A percentile compares a stretch with the other conserved stretches of the same genome.
phyloP scores from a whole-genome alignment of 92 coral and sea anemone genomes.

The Desmophyllum pertusum region DNA sequence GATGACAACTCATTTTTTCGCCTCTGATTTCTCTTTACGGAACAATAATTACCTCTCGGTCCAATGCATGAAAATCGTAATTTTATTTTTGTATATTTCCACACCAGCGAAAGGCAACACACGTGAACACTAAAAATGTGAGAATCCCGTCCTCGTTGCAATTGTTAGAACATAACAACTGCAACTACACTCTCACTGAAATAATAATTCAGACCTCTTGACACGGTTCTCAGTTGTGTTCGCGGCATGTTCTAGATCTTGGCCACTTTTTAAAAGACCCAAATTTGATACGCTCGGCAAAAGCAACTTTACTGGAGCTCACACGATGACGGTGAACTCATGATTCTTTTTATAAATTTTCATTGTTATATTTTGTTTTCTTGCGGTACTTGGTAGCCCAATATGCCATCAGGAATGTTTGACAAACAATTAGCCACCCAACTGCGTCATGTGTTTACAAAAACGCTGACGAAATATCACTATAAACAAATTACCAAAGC shows the following conservation, averaged over 20 bases:
- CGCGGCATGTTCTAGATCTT: background rate
- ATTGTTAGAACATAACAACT: too few species aligned
- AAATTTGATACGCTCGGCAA: background rate
- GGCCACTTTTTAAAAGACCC: background rate
- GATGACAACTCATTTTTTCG: background rate
- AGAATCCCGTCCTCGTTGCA: too few species aligned
- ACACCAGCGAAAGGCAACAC: too few species aligned
- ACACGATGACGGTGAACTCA: too few species aligned
- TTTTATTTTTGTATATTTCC: too few species aligned
- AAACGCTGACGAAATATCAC: background rate
- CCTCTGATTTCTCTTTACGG: background rate
- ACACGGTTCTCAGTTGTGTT: background rate
- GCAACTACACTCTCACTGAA: background rate
- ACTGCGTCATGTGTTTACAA: background rate
- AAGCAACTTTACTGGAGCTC: too few species aligned
- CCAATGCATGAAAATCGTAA: too few species aligned
- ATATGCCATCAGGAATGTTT: background rate
- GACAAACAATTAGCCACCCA: background rate
- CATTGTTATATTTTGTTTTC: background rate
- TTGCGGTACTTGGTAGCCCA: too few species aligned
- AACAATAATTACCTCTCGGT: background rate
- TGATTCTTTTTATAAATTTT: too few species aligned
- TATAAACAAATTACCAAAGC: slow-evolving; percentile 3
- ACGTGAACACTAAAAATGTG: background rate
- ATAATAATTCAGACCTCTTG: background rate